phyloP scores from a whole-genome alignment of 2,888 invertebrate species.

The Ormyrus pomaceus region DNA sequence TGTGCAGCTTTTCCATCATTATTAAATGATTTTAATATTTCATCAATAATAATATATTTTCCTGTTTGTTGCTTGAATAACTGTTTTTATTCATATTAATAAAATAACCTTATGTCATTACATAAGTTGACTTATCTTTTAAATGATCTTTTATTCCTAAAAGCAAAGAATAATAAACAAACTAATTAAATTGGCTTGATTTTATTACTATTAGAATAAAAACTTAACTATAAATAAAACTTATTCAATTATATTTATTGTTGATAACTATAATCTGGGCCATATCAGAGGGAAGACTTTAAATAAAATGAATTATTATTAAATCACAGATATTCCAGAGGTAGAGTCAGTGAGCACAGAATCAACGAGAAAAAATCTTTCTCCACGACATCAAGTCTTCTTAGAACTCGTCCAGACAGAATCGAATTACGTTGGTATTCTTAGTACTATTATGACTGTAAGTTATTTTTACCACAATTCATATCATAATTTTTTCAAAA shows the following conservation, averaged over 20 bases:
- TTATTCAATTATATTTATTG: slow-evolving; percentile 7
- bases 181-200: background rate
- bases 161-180: too few species aligned
- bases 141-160: too few species aligned
- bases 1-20: too few species aligned
- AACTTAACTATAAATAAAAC: slow-evolving; percentile 1
- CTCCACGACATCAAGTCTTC: slow-evolving; percentile 89
- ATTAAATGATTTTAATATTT: too few species aligned
- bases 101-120: too few species aligned
- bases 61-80: too few species aligned
- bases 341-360: slow-evolving; percentile 79
- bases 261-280: slow-evolving; percentile 58
- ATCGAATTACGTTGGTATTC: slow-evolving; percentile 96
- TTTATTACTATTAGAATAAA: background rate
- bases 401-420: slow-evolving; percentile 97
- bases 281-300: slow-evolving; percentile 67
- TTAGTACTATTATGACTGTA: slow-evolving; percentile 94
- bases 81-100: too few species aligned
- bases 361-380: slow-evolving; percentile 82
- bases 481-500: slow-evolving; percentile 2
- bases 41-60: too few species aligned
- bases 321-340: slow-evolving; percentile 74
- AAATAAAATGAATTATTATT: slow-evolving; percentile 62
- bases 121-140: too few species aligned
- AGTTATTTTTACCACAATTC: slow-evolving; percentile 65